Evolutionary conservation across 2,888 invertebrate genomes (phyloP).

Genomic region (Mongoloraphidia duomilia): DNA sequence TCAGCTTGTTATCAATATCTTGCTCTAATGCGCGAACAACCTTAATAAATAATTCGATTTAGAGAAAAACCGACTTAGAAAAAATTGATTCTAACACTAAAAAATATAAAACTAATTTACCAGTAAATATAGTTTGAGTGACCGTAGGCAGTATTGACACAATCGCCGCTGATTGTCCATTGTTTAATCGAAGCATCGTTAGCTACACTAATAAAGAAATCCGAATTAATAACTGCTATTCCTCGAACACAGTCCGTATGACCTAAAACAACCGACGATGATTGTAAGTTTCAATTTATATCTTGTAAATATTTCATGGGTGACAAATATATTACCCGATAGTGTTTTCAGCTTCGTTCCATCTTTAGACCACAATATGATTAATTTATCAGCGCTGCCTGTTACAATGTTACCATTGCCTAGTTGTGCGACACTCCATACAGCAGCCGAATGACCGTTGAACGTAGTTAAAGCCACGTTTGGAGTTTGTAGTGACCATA

Average conservation of each 20-base stretch:
- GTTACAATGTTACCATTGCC: slow-evolving; percentile 50
- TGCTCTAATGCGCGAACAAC: too few species aligned
- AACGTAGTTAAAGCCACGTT: slow-evolving; percentile 39
- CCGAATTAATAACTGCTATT: slow-evolving; percentile 51
- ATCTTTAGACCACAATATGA: slow-evolving; percentile 65
- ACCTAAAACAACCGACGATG: slow-evolving; percentile 58
- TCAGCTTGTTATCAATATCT: too few species aligned
- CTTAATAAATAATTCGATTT: too few species aligned
- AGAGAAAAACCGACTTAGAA: too few species aligned
- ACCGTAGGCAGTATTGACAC: slow-evolving; percentile 60
- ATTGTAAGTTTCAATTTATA: slow-evolving; percentile 78
- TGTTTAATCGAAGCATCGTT: slow-evolving; percentile 81
- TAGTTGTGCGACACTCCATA: slow-evolving; percentile 63
- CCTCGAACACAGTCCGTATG: slow-evolving; percentile 89
- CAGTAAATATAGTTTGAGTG: slow-evolving; percentile 83
- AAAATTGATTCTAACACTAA: too few species aligned
- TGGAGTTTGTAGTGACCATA: slow-evolving; percentile 55
- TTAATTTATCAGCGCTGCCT: slow-evolving; percentile 84
- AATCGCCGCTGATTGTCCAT: slow-evolving; percentile 72
- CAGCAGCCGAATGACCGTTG: slow-evolving; percentile 64
- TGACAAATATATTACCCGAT: slow-evolving; percentile 34
- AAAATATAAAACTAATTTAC: slow-evolving; percentile 23
- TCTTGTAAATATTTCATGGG: slow-evolving; percentile 2
- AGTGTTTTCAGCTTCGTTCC: slow-evolving; percentile 52
- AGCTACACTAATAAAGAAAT: slow-evolving; percentile 74